These are phyloP conservation scores for Mionectes macconnelli DNA, from an alignment of 2,113 vertebrate species.

Conservation along the genomic window DNA sequence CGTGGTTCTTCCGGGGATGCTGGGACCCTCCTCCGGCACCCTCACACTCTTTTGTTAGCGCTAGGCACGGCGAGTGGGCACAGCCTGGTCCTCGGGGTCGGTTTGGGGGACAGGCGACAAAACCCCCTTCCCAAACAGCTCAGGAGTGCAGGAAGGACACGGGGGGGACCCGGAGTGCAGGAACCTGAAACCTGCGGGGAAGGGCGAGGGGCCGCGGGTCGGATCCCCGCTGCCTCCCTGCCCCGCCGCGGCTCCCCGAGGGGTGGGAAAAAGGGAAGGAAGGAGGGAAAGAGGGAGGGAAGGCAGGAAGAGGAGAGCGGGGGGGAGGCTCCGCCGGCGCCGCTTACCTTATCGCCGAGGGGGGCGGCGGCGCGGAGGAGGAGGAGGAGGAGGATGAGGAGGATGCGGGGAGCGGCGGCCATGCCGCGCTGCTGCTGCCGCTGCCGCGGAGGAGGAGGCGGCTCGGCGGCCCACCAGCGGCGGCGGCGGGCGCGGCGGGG, in stretches of 20 bases:
- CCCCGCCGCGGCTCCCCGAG: background rate
- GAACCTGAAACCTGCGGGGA: background rate
- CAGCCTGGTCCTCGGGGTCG: background rate
- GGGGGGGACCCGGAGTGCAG: background rate
- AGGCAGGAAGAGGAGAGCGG: background rate
- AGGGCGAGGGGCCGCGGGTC: background rate
- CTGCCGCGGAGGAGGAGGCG: background rate
- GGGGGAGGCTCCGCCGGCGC: background rate
- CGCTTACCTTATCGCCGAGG: constrained; percentile 62
- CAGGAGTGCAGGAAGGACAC: accelerated
- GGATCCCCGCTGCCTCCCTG: background rate
- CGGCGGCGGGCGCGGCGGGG: background rate
- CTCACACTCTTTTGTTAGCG: background rate
- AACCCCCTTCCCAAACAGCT: background rate
- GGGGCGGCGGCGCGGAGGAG: constrained; percentile 3
- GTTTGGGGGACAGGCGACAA: accelerated
- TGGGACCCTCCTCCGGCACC: background rate
- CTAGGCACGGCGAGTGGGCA: background rate
- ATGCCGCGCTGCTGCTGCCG: constrained; percentile 38
- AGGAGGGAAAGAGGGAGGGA: background rate
- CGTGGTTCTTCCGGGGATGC: background rate
- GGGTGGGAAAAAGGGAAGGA: background rate
- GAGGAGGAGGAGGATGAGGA: background rate
- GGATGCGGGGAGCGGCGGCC: constrained; percentile 27
- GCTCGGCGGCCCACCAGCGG: constrained; percentile 21